These are phyloP conservation scores for Leucophenga maculata DNA, from an alignment of 2,888 invertebrate species.

Conservation along the genomic window DNA sequence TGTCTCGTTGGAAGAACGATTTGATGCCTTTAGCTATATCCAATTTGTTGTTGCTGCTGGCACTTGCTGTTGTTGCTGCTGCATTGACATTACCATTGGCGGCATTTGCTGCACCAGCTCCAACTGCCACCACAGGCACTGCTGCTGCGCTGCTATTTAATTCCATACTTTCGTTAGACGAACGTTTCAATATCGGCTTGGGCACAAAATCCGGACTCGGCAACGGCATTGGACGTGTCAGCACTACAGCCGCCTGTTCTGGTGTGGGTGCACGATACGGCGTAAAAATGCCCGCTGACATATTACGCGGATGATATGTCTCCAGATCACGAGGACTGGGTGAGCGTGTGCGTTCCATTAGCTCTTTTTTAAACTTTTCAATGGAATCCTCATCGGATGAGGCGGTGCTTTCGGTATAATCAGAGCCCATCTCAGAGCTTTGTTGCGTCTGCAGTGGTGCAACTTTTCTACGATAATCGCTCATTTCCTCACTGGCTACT, in stretches of 20 bases:
- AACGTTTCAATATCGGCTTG: constrained; percentile 84
- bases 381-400: constrained; percentile 73
- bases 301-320: constrained; percentile 80
- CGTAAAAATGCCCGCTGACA: constrained; percentile 70
- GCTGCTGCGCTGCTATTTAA: constrained; percentile 55
- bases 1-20: constrained; percentile 69
- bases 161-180: constrained; percentile 70
- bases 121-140: too few relatives aligned
- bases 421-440: constrained; percentile 75
- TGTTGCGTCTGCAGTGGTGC: constrained; percentile 47
- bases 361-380: constrained; percentile 70
- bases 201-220: constrained; percentile 82
- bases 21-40: constrained; percentile 67
- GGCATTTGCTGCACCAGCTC: constrained; percentile 17
- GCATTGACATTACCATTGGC: neutral
- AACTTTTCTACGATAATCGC: constrained; percentile 49
- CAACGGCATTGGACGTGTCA: constrained; percentile 76
- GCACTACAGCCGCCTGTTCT: constrained; percentile 76
- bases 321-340: constrained; percentile 75
- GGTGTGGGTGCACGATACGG: constrained; percentile 72
- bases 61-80: neutral
- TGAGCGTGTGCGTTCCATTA: constrained; percentile 67
- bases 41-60: constrained; percentile 41
- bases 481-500: constrained; percentile 52
- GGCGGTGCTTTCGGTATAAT: constrained; percentile 78